Conservation (phyloP, 2,888 invertebrate species). For the Lomographa bimaculata region DNA sequence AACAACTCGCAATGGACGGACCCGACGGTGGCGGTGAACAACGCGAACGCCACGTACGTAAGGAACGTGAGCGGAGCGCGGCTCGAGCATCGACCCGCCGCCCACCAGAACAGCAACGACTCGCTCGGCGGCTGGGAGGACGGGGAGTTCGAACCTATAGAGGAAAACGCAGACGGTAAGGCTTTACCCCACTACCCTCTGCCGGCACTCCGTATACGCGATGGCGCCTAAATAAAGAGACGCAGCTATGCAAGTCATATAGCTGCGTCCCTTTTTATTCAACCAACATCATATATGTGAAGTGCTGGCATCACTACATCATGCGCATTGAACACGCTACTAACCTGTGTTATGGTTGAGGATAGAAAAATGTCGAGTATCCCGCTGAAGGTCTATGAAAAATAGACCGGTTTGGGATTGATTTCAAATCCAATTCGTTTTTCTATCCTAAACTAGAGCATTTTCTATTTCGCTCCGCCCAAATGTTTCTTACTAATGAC, state of each 20-base stretch:
- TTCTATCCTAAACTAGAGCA: no score
- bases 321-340: no score
- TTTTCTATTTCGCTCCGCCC: background rate
- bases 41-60: constrained; percentile 63
- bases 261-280: no score
- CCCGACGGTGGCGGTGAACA: constrained; percentile 46
- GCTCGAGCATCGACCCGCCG: constrained; percentile 49
- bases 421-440: no score
- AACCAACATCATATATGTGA: no score
- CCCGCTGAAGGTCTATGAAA: no score
- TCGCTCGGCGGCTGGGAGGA: constrained; percentile 89
- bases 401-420: no score
- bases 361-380: no score
- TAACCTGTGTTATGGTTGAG: no score
- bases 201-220: background rate
- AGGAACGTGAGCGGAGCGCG: constrained; percentile 38
- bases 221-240: no score
- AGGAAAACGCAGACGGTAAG: constrained; percentile 84
- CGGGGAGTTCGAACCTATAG: constrained; percentile 91
- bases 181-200: background rate
- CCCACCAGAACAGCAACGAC: constrained; percentile 78
- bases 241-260: no score
- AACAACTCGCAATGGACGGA: constrained; percentile 77
- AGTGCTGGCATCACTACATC: no score
- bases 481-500: background rate